Conservation (phyloP, 2,113 vertebrate species). For the Corythornis vintsioides region DNA sequence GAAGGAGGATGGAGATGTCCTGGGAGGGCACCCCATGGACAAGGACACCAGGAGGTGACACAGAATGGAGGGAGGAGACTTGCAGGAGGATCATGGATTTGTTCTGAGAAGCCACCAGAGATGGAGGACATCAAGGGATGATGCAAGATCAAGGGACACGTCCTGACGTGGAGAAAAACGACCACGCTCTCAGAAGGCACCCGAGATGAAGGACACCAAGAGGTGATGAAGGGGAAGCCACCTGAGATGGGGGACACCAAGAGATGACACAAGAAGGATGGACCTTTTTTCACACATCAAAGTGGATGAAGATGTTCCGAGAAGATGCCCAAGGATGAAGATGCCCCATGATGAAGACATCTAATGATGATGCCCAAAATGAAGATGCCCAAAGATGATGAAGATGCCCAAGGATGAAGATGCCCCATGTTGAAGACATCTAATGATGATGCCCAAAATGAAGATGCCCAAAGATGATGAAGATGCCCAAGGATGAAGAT, state of each 20-base stretch:
- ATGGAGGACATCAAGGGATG: neutral
- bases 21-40: neutral
- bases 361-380: too few relatives aligned
- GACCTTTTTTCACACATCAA: accelerated
- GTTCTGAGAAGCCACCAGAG: neutral
- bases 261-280: neutral
- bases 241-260: neutral
- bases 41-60: neutral
- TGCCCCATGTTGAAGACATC: too few relatives aligned
- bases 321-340: neutral
- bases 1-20: neutral
- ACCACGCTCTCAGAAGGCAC: neutral
- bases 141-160: neutral
- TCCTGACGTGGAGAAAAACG: neutral
- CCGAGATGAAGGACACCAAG: neutral
- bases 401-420: too few relatives aligned
- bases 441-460: too few relatives aligned
- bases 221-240: neutral
- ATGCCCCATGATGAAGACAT: too few relatives aligned
- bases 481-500: too few relatives aligned
- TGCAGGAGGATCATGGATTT: neutral
- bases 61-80: neutral
- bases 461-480: too few relatives aligned
- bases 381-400: too few relatives aligned
- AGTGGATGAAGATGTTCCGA: neutral